phyloP scores from a whole-genome alignment of 2,797 vertebrate species.

The Pterois miles region DNA sequence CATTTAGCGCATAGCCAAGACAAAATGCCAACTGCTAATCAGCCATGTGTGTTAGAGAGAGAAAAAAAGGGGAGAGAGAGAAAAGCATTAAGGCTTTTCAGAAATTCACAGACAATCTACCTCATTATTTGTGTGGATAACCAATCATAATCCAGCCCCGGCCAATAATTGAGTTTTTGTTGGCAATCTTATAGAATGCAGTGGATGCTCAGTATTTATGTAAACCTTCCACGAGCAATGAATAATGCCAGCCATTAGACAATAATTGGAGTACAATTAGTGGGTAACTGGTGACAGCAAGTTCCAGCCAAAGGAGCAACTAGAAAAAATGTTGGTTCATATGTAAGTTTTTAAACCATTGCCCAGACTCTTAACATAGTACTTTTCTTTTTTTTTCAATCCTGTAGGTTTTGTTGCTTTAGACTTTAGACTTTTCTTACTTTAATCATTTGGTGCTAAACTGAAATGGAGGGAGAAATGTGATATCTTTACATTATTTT shows the following conservation, averaged over 20 bases:
- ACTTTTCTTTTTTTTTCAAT: background rate
- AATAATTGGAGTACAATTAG: slow-evolving; percentile 33
- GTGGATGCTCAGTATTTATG: slow-evolving; percentile 28
- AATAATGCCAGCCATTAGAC: slow-evolving; percentile 27
- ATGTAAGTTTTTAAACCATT: background rate
- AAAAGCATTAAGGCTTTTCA: slow-evolving; percentile 58
- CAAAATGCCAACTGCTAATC: slow-evolving; percentile 77
- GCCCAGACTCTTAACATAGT: background rate
- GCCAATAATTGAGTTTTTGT: slow-evolving; percentile 57
- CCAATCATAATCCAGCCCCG: slow-evolving; percentile 44
- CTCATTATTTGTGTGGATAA: slow-evolving; percentile 68
- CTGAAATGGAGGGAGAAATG: background rate
- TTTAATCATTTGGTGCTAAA: background rate
- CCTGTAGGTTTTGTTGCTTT: background rate
- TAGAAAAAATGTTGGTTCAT: slow-evolving; percentile 15
- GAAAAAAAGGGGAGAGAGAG: background rate
- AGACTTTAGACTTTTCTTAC: background rate
- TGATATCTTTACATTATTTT: background rate
- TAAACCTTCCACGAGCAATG: slow-evolving; percentile 13
- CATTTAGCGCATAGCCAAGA: slow-evolving; percentile 75
- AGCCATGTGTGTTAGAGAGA: slow-evolving; percentile 56
- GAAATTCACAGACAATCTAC: slow-evolving; percentile 57
- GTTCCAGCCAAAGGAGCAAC: slow-evolving; percentile 16
- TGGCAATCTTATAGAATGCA: slow-evolving; percentile 48
- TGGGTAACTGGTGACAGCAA: slow-evolving; percentile 8